Conservation (phyloP, 2,113 vertebrate genomes). For the Nannobrachium achirus region DNA sequence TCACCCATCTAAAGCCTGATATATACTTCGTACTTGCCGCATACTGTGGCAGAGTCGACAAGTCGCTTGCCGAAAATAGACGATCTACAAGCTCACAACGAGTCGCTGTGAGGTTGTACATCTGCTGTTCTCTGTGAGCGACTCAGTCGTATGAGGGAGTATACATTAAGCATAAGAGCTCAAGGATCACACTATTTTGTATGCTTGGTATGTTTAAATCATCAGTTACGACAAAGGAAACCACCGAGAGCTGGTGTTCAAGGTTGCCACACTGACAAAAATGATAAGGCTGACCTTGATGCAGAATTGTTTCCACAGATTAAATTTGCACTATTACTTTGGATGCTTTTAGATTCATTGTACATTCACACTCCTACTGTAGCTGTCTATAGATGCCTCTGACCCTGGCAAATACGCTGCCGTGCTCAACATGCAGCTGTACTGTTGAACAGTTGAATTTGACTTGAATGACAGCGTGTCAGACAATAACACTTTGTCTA, state of each 20-base stretch:
- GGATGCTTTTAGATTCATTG: constrained; percentile 67
- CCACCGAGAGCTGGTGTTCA: background rate
- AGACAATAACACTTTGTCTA: background rate
- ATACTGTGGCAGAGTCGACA: too few species aligned
- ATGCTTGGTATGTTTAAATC: background rate
- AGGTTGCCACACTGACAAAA: constrained; percentile 17
- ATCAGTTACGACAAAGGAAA: background rate
- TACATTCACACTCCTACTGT: constrained; percentile 65
- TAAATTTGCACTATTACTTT: constrained; percentile 46
- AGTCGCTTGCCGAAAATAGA: too few species aligned
- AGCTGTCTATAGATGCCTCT: constrained; percentile 56
- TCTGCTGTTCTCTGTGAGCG: too few species aligned
- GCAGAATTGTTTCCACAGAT: constrained; percentile 46
- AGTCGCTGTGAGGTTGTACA: too few species aligned
- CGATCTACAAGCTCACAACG: too few species aligned
- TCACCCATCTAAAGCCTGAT: background rate
- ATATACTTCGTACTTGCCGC: too few species aligned
- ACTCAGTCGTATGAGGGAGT: too few species aligned
- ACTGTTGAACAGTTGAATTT: constrained; percentile 23
- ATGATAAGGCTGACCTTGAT: constrained; percentile 18
- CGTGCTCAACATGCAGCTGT: constrained; percentile 51
- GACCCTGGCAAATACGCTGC: constrained; percentile 46
- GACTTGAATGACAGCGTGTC: constrained; percentile 24
- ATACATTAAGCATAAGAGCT: too few species aligned
- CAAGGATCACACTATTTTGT: too few species aligned